Conservation (phyloP, 2,888 invertebrate species). For the Sinopyrophorus schimmeli region DNA sequence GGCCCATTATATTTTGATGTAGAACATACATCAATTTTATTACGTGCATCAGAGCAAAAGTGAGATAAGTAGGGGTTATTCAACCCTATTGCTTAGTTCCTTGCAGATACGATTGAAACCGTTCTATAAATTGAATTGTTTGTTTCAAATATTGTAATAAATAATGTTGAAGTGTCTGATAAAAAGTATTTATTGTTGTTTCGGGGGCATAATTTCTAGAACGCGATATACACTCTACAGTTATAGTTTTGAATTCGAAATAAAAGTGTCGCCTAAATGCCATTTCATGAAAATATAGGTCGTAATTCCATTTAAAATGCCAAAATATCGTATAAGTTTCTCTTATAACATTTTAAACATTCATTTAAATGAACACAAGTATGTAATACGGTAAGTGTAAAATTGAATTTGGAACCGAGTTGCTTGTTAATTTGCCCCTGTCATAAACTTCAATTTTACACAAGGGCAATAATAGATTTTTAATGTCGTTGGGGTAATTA, state of each 20-base stretch:
- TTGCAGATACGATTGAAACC: slow-evolving; percentile 25
- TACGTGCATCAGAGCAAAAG: slow-evolving; percentile 33
- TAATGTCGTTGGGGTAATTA: too few relatives aligned
- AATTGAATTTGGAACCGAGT: too few relatives aligned
- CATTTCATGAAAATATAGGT: slow-evolving; percentile 8
- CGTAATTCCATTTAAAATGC: slow-evolving; percentile 9
- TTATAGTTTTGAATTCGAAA: slow-evolving; percentile 25
- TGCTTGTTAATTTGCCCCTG: too few relatives aligned
- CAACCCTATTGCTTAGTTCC: slow-evolving; percentile 21
- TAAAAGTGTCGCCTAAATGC: slow-evolving; percentile 23
- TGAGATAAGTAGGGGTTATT: slow-evolving; percentile 33
- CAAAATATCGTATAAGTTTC: neutral
- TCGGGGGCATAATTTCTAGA: slow-evolving; percentile 21
- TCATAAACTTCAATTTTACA: too few relatives aligned
- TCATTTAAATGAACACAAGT: slow-evolving; percentile 2
- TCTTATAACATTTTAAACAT: neutral
- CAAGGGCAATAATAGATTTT: too few relatives aligned
- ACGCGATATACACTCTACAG: slow-evolving; percentile 8
- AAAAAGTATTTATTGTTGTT: slow-evolving; percentile 30
- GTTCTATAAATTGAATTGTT: slow-evolving; percentile 29
- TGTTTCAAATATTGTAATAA: slow-evolving; percentile 28
- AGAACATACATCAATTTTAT: slow-evolving; percentile 31
- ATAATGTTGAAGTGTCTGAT: slow-evolving; percentile 24
- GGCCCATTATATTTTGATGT: slow-evolving; percentile 20
- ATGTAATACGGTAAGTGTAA: too few relatives aligned